Conservation (phyloP, 2,113 vertebrate species). For the Aldabrachelys gigantea region DNA sequence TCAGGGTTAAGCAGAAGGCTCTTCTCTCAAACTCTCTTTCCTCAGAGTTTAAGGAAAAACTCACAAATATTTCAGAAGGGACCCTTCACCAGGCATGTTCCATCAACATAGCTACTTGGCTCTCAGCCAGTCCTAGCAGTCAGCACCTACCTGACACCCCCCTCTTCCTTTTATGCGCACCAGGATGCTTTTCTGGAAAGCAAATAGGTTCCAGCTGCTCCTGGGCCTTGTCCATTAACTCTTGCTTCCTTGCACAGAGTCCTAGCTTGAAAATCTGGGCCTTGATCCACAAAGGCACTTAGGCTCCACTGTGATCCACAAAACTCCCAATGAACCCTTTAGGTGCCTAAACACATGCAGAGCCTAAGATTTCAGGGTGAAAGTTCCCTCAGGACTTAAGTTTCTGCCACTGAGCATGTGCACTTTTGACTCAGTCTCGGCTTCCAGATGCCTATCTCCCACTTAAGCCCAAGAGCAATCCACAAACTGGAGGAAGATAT, state of each 20-base stretch:
- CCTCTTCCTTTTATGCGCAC: background rate
- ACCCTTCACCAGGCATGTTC: background rate
- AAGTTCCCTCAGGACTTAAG: background rate
- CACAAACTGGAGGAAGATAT: background rate
- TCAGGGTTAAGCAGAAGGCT: background rate
- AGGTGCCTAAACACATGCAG: background rate
- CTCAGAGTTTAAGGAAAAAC: background rate
- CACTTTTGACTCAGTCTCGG: background rate
- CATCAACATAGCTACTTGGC: background rate
- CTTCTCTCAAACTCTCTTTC: slow-evolving; percentile 15
- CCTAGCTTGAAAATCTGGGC: background rate
- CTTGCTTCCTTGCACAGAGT: accelerated
- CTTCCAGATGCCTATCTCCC: background rate
- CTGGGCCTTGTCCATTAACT: background rate
- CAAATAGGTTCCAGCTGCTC: background rate
- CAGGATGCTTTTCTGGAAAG: background rate
- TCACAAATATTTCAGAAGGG: background rate
- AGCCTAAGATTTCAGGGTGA: background rate
- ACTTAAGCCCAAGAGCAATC: background rate
- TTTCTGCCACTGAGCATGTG: background rate
- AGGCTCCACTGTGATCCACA: background rate
- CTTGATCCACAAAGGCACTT: background rate
- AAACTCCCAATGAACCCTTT: background rate
- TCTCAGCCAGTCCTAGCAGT: background rate
- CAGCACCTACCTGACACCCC: accelerated